phyloP scores from a whole-genome alignment of 2,797 vertebrate species.

The Channallabes apus region DNA sequence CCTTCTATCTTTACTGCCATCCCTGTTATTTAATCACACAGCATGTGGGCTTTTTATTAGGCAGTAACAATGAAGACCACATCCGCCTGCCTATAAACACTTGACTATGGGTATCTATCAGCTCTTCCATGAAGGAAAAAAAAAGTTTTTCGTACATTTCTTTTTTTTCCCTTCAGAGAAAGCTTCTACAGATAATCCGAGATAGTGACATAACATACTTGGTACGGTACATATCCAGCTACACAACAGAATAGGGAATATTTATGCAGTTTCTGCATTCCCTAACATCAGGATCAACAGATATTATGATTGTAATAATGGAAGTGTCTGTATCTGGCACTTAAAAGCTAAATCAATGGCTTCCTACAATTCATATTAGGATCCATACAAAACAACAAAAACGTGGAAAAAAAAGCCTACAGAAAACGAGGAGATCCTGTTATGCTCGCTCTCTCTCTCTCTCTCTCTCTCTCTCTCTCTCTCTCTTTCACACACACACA shows the following conservation, averaged over 20 bases:
- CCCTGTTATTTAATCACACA: constrained; percentile 93
- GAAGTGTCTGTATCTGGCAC: constrained; percentile 6
- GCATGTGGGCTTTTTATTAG: constrained; percentile 83
- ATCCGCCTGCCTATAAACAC: constrained; percentile 87
- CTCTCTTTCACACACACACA: constrained; percentile 39
- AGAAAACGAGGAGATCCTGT: constrained; percentile 75
- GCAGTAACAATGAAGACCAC: constrained; percentile 87
- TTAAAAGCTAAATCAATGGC: constrained; percentile 5
- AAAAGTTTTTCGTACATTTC: constrained; percentile 46
- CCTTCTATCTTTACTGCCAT: constrained; percentile 87
- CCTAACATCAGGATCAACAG: constrained; percentile 10
- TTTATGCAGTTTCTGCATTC: background rate
- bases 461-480: constrained; percentile 26
- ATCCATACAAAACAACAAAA: background rate
- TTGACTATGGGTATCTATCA: constrained; percentile 81
- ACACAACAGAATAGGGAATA: background rate
- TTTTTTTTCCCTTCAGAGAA: background rate
- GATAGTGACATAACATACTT: constrained; percentile 66
- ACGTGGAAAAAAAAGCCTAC: constrained; percentile 19
- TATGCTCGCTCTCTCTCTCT: constrained; percentile 26
- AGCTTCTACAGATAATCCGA: constrained; percentile 76
- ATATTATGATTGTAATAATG: constrained; percentile 25
- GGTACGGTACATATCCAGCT: constrained; percentile 13
- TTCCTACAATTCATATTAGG: constrained; percentile 20
- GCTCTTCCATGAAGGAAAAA: constrained; percentile 75